A percentile compares a stretch with the other conserved stretches of the same genome.
Evolutionary conservation across 2,888 invertebrate species (phyloP).

Genomic region (Apotomis turbidana): DNA sequence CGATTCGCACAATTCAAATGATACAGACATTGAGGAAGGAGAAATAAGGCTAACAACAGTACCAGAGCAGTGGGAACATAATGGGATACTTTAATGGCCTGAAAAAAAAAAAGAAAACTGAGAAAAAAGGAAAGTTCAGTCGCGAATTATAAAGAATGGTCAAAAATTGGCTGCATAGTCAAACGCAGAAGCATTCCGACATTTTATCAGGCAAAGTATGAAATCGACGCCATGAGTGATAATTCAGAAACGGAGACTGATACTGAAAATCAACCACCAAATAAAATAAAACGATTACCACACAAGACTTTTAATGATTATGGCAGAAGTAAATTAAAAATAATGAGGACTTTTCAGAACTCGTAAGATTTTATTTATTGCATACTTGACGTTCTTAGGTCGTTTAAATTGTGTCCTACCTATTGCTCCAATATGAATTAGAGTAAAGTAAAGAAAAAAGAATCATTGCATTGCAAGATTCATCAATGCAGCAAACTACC

Average conservation of each 20-base stretch:
- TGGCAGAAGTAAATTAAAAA: background rate
- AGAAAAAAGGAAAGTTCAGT: background rate
- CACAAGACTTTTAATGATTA: background rate
- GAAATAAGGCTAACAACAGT: too few relatives aligned
- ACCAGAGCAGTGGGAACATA: background rate
- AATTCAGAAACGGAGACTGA: background rate
- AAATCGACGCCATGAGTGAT: constrained; percentile 1
- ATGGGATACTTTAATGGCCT: background rate
- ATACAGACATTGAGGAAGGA: too few relatives aligned
- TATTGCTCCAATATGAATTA: too few relatives aligned
- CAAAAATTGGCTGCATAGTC: background rate
- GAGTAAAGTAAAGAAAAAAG: too few relatives aligned
- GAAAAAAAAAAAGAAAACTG: background rate
- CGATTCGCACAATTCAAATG: too few relatives aligned
- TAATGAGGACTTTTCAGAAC: too few relatives aligned
- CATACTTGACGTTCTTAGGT: too few relatives aligned
- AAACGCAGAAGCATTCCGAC: background rate
- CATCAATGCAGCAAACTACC: too few relatives aligned
- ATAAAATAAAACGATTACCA: background rate
- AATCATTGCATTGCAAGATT: too few relatives aligned
- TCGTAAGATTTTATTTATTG: too few relatives aligned
- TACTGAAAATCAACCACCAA: background rate
- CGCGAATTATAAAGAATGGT: background rate
- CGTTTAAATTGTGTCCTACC: too few relatives aligned
- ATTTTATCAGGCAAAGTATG: background rate